Evolutionary conservation across 2,113 vertebrate genomes (phyloP).

Genomic region (Sorex araneus): DNA sequence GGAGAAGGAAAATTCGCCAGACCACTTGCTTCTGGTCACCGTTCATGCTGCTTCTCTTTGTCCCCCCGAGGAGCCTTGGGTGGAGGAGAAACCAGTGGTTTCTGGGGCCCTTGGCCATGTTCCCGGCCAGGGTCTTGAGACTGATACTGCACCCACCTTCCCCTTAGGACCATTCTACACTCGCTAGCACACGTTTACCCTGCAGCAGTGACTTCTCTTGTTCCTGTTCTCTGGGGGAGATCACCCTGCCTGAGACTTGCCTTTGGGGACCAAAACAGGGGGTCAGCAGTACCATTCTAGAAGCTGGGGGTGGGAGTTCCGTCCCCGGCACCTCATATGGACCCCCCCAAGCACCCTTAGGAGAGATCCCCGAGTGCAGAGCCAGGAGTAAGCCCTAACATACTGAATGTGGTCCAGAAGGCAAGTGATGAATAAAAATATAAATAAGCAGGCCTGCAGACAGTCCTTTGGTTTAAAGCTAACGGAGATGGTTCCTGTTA

Average conservation of each 20-base stretch:
- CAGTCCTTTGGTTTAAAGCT: no score
- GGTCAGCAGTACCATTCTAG: background rate
- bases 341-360: no score
- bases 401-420: no score
- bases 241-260: background rate
- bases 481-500: no score
- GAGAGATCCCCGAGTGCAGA: no score
- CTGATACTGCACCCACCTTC: background rate
- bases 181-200: background rate
- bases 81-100: background rate
- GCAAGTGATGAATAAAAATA: no score
- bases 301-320: background rate
- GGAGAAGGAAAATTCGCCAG: slow-evolving; percentile 36
- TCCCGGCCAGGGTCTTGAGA: background rate
- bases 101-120: background rate
- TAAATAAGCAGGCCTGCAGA: no score
- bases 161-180: background rate
- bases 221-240: background rate
- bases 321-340: no score
- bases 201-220: background rate
- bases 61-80: background rate
- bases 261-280: background rate
- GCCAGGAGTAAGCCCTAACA: no score
- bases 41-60: background rate
- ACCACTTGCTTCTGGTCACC: slow-evolving; percentile 1